Percentiles rank a stretch among this genome's conserved stretches.
These are phyloP conservation scores for Phaethon lepturus DNA, from an alignment of 2,113 vertebrate species.

Conservation along the genomic window DNA sequence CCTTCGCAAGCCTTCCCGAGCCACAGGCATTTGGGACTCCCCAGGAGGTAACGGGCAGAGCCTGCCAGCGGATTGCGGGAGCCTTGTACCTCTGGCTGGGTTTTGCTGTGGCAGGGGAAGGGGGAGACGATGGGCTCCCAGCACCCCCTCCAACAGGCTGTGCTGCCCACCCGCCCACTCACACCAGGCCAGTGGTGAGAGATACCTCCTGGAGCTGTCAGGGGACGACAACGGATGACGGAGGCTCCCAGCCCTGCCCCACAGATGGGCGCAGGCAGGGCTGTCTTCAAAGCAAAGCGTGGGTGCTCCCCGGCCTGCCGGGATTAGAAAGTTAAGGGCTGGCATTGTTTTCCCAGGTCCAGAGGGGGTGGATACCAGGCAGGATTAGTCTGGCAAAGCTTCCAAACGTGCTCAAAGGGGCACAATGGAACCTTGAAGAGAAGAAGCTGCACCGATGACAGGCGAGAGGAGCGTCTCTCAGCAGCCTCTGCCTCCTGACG, in stretches of 20 bases:
- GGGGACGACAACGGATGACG: background rate
- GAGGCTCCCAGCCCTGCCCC: background rate
- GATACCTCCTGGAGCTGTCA: conserved; percentile 44
- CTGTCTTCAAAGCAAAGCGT: conserved; percentile 42
- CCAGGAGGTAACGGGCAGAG: rapidly evolving
- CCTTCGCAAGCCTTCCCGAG: background rate
- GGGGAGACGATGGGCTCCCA: rapidly evolving
- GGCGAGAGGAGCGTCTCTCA: background rate
- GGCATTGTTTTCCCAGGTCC: conserved; percentile 45
- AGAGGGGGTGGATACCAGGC: conserved; percentile 38
- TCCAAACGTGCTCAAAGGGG: background rate
- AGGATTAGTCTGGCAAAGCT: conserved; percentile 69
- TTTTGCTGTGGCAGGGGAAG: background rate
- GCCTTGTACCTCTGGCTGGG: background rate
- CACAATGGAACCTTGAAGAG: conserved; percentile 53
- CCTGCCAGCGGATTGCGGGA: background rate
- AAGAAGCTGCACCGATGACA: conserved; percentile 57
- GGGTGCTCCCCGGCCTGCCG: background rate
- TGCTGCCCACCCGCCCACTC: rapidly evolving
- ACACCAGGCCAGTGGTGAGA: background rate
- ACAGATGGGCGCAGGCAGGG: conserved; percentile 20
- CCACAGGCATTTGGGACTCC: rapidly evolving
- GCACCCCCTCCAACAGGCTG: background rate
- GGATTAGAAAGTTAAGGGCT: conserved; percentile 60
- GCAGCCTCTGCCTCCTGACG: background rate